A percentile compares a stretch with the other conserved stretches of the same genome.
phyloP scores from a whole-genome alignment of 2,888 invertebrate genomes.

The Eupithecia abbreviata region DNA sequence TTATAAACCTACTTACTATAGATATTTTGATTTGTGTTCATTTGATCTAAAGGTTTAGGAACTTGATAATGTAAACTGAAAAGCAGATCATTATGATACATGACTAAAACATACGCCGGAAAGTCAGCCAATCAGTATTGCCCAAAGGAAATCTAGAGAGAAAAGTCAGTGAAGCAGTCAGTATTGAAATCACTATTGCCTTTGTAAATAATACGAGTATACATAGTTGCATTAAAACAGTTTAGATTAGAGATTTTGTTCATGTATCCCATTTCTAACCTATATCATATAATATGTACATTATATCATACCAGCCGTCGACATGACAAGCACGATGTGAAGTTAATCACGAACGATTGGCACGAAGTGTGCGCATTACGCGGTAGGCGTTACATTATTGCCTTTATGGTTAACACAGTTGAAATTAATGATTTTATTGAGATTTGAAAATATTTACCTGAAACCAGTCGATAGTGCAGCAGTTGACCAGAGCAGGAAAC shows the following conservation, averaged over 20 bases:
- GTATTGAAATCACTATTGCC: neutral
- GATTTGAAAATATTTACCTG: constrained; percentile 79
- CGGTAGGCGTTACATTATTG: constrained; percentile 74
- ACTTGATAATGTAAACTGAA: neutral
- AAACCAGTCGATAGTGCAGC: constrained; percentile 98
- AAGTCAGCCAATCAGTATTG: neutral
- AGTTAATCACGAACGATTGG: constrained; percentile 94
- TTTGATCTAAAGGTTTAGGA: neutral
- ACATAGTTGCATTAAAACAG: neutral
- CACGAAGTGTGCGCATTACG: constrained; percentile 95
- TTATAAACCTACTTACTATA: no score
- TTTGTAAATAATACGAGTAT: no score
- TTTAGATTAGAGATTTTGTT: constrained; percentile 75
- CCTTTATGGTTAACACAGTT: neutral
- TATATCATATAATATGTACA: no score
- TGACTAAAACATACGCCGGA: neutral
- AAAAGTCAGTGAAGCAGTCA: neutral
- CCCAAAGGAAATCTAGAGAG: no score
- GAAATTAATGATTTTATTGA: neutral
- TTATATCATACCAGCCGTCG: constrained; percentile 86
- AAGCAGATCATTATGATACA: neutral
- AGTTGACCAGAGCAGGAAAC: constrained; percentile 96
- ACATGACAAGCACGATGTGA: constrained; percentile 95
- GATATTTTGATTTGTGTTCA: no score
- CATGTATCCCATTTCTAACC: no score